These are phyloP conservation scores for Agrochola circellaris DNA, from an alignment of 2,888 invertebrate species.

Conservation along the genomic window DNA sequence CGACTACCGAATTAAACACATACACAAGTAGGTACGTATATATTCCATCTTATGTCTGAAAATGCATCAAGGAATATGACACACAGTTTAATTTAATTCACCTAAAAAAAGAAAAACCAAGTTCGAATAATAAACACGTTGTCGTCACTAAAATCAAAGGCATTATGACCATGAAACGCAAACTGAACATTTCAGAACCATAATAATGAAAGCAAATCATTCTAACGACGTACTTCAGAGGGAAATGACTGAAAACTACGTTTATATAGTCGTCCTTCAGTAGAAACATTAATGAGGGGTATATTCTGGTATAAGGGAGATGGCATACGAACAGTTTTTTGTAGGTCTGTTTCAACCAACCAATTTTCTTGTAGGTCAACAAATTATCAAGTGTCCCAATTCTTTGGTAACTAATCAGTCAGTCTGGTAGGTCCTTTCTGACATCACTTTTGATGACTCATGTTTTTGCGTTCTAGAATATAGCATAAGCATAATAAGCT, in stretches of 20 bases:
- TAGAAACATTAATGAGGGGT: constrained; percentile 60
- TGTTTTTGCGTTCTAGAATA: neutral
- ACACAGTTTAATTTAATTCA: constrained; percentile 17
- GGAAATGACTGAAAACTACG: constrained; percentile 57
- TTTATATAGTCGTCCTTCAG: constrained; percentile 62
- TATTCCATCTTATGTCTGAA: neutral
- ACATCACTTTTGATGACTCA: neutral
- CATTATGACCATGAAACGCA: constrained; percentile 59
- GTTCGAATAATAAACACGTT: constrained; percentile 44
- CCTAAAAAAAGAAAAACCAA: constrained; percentile 36
- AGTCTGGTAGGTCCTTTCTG: neutral
- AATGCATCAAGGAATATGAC: constrained; percentile 17
- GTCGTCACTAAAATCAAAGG: constrained; percentile 60
- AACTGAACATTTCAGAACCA: constrained; percentile 60
- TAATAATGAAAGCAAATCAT: constrained; percentile 64
- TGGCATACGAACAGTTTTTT: constrained; percentile 10
- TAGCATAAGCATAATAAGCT: no score
- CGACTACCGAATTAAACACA: neutral
- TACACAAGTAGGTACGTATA: neutral
- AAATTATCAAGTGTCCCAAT: neutral
- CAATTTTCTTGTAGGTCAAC: neutral
- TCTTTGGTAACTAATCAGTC: neutral
- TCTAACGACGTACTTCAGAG: constrained; percentile 58
- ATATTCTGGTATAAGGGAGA: constrained; percentile 35
- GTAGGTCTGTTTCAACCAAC: no score